Evolutionary conservation across 2,113 vertebrate species (phyloP).

Genomic region (Strix aluco): DNA sequence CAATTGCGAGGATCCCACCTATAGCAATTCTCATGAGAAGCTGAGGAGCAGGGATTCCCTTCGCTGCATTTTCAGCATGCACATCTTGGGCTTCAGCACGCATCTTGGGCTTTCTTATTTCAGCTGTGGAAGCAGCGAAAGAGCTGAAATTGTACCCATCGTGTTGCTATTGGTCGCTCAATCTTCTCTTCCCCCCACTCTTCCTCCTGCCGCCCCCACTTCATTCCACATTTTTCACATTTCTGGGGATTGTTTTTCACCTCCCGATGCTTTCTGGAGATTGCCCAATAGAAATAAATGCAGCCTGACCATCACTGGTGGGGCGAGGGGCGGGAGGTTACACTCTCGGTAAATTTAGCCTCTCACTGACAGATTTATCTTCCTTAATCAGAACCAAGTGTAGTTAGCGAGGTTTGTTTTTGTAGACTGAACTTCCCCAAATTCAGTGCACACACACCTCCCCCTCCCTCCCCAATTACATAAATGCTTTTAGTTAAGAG

Average conservation of each 20-base stretch:
- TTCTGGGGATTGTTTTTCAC: conserved; percentile 51
- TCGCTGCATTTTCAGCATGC: neutral
- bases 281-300: conserved; percentile 46
- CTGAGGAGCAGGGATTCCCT: neutral
- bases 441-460: neutral
- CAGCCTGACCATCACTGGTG: neutral
- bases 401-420: conserved; percentile 29
- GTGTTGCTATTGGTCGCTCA: neutral
- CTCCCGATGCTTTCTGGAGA: conserved; percentile 4
- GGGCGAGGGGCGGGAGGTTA: neutral
- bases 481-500: conserved; percentile 4
- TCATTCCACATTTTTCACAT: conserved; percentile 41
- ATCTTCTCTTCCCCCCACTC: neutral
- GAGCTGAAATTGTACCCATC: neutral
- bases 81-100: neutral
- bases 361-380: conserved; percentile 55
- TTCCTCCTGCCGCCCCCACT: neutral
- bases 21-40: neutral
- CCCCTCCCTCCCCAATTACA: conserved; percentile 10
- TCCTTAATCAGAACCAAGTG: conserved; percentile 29
- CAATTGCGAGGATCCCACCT: neutral
- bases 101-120: neutral
- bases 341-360: conserved; percentile 17
- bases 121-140: neutral
- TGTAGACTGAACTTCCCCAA: conserved; percentile 46